A percentile compares a stretch with the other conserved stretches of the same genome.
Conservation (phyloP, 2,113 vertebrate species). For the Quiscalus mexicanus region DNA sequence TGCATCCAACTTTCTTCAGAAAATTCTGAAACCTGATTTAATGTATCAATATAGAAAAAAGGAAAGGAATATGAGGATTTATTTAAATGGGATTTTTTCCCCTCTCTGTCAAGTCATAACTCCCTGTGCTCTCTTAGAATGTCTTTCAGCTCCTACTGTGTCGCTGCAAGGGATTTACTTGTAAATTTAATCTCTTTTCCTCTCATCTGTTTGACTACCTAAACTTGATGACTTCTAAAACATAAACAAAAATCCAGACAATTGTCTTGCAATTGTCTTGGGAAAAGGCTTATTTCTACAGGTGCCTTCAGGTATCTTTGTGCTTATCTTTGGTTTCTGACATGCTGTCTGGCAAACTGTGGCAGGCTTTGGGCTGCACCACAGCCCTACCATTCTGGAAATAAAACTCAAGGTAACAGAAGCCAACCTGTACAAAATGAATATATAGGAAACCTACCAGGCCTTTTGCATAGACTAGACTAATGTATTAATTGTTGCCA, state of each 20-base stretch:
- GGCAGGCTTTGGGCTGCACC: neutral
- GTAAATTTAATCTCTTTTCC: neutral
- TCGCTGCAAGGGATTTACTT: neutral
- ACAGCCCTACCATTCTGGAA: neutral
- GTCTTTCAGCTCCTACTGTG: neutral
- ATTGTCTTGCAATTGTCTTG: neutral
- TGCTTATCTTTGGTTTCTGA: neutral
- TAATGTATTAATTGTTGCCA: neutral
- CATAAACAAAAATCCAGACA: neutral
- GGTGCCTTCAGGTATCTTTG: neutral
- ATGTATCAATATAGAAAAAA: neutral
- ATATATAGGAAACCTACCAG: neutral
- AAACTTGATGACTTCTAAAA: neutral
- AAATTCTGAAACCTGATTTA: neutral
- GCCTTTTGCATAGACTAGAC: neutral
- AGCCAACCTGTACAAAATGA: neutral
- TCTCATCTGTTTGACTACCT: neutral
- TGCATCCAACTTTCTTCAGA: neutral
- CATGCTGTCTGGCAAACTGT: neutral
- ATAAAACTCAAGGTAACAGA: neutral
- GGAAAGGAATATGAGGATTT: neutral
- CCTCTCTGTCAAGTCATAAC: neutral
- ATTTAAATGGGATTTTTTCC: fast-evolving
- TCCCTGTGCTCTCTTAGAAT: neutral
- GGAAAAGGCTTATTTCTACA: neutral